Conservation (phyloP, 2,888 invertebrate genomes). For the Spilarctia lutea region DNA sequence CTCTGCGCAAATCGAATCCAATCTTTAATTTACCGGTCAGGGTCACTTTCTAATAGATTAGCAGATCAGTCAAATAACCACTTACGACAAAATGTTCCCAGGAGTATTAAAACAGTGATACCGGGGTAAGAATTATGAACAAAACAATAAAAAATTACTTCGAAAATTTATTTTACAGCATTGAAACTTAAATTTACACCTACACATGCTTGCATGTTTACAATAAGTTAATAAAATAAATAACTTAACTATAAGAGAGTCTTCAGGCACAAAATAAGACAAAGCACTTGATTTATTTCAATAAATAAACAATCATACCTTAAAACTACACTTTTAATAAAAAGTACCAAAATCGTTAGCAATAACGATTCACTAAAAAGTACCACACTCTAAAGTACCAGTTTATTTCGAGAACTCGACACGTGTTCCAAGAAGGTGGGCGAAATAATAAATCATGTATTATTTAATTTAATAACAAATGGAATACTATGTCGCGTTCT, state of each 20-base stretch:
- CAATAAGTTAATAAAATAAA: constrained; percentile 18
- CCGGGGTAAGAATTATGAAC: not conserved
- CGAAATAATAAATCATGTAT: constrained; percentile 10
- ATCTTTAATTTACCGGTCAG: no score
- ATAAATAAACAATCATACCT: constrained; percentile 34
- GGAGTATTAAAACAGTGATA: not conserved
- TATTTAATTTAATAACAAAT: constrained; percentile 12
- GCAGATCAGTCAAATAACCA: not conserved
- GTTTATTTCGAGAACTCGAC: constrained; percentile 30
- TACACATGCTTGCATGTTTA: not conserved
- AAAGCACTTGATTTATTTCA: constrained; percentile 28
- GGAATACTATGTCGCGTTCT: constrained; percentile 38
- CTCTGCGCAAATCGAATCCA: no score
- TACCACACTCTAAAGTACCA: constrained; percentile 21
- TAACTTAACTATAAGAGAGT: constrained; percentile 50
- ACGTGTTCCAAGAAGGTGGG: constrained; percentile 39
- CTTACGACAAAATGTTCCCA: not conserved
- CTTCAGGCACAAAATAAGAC: constrained; percentile 62
- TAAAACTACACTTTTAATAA: constrained; percentile 66
- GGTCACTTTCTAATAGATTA: no score
- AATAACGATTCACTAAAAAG: constrained; percentile 51
- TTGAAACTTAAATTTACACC: not conserved
- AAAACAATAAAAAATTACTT: not conserved
- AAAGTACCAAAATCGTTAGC: constrained; percentile 66
- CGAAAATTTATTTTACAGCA: not conserved